A percentile compares a stretch with the other conserved stretches of the same genome.
phyloP scores from a whole-genome alignment of 2,113 vertebrate genomes.

The Hippoglossus stenolepis region DNA sequence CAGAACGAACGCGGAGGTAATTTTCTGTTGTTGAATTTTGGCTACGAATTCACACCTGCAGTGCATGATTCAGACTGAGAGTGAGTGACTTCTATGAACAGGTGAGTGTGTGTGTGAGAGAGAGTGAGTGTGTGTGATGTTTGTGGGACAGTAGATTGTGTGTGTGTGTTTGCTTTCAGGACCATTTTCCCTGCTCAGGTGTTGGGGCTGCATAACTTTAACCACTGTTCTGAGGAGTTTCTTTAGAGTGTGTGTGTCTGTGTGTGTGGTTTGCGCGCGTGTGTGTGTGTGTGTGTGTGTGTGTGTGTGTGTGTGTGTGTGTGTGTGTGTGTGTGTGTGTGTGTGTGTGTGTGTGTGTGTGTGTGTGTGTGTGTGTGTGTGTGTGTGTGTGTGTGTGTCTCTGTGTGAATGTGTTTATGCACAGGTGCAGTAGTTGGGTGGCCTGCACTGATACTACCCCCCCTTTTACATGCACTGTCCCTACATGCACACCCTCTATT shows the following conservation, averaged over 20 bases:
- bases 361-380: constrained; percentile 27
- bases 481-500: not conserved
- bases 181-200: constrained; percentile 37
- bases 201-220: constrained; percentile 14
- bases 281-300: constrained; percentile 5
- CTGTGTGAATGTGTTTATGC: constrained; percentile 8
- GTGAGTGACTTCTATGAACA: constrained; percentile 4
- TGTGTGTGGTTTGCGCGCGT: constrained; percentile 14
- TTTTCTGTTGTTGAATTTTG: not conserved
- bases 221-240: constrained; percentile 2
- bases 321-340: constrained; percentile 21
- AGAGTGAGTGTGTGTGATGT: not conserved
- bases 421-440: constrained; percentile 68
- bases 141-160: not conserved
- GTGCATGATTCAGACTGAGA: not conserved
- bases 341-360: constrained; percentile 23
- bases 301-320: constrained; percentile 6
- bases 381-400: constrained; percentile 14
- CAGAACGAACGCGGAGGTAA: constrained; percentile 23
- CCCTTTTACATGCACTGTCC: not conserved
- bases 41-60: not conserved
- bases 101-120: constrained; percentile 23
- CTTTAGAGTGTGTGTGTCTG: constrained; percentile 14
- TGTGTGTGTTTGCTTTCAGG: constrained; percentile 7
- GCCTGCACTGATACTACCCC: constrained; percentile 35